Evolutionary conservation across 2,797 vertebrate genomes (phyloP), one percentile per base, ranked within the genome.

Genomic region (Numenius phaeopus): DNA sequence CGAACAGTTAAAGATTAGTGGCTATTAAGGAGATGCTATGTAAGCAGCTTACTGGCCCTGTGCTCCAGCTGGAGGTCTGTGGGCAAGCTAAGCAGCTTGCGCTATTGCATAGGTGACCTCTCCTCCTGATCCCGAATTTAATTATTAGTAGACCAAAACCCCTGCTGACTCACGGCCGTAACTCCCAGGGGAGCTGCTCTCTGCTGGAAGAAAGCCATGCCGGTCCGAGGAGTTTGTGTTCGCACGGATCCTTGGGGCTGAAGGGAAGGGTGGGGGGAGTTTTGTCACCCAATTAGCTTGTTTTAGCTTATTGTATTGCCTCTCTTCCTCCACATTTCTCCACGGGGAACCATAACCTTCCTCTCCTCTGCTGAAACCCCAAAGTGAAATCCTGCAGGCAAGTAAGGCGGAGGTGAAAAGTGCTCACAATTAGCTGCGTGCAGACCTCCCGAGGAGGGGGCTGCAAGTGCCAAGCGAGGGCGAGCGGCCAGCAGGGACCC

Each of bases 111-210:
- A 8, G 77, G 54, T 16, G 61, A 61, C 32, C 54, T 84, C 40
- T 76, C 20, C 46, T 87, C 39, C 59, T 14, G 44, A 59, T 26
- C n/a, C 49, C 11, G 17, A 14, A 8, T 50, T 15, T 40, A 32
- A 42, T 4, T 20, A 9, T 20, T 2, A 7, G 50, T 2, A 42
- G 26, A 11, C 7, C 42, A 10, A 34, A 66, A 0, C 17, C 66
- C 5, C 34, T 5, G 15, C 40, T 37, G 67, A 6, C 11, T 20
- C 61, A 14, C 0, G 2, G 10, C 14, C 0, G 0, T 1, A 4
- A 15, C 30, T 42, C 64, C 22, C 30, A 4, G 5, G 47, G 44
- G 30, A 39, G 40, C 20, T 32, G 40, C 18, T 0, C 44, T 64
- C 17, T 1, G 16, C 17, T 58, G 47, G 46, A 34, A 32, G 20